phyloP scores from a whole-genome alignment of 1,140 invertebrate species.

The Pantala flavescens region DNA sequence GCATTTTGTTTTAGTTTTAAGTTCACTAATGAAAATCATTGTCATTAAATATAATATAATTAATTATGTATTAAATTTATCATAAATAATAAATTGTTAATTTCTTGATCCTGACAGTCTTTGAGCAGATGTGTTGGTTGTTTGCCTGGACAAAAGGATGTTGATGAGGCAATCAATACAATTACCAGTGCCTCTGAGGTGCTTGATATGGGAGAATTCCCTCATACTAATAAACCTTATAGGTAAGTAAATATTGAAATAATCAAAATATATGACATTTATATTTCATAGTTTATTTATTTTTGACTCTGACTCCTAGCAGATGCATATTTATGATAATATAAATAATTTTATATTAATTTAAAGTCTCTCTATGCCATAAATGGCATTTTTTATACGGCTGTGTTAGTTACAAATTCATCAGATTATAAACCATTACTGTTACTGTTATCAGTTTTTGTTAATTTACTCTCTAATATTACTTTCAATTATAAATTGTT shows the following conservation, averaged over 20 bases:
- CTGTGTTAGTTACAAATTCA: not conserved
- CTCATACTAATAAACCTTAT: constrained; percentile 59
- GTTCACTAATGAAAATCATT: no score
- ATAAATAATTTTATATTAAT: no score
- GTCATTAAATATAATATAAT: no score
- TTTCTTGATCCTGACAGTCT: constrained; percentile 29
- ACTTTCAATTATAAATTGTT: not conserved
- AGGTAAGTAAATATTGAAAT: constrained; percentile 34
- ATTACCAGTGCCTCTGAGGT: constrained; percentile 66
- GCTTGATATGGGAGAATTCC: constrained; percentile 60
- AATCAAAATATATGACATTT: no score
- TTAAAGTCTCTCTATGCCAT: not conserved
- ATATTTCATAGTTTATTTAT: no score
- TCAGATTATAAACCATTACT: not conserved
- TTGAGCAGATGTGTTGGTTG: constrained; percentile 61
- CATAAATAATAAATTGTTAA: constrained; percentile 18
- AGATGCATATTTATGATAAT: no score
- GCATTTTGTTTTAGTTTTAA: no score
- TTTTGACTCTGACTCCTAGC: no score
- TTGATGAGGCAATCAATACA: constrained; percentile 72
- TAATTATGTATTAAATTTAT: not conserved
- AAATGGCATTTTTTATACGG: not conserved
- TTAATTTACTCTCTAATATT: not conserved
- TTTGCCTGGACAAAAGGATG: constrained; percentile 78
- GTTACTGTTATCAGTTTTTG: not conserved